phyloP scores from a whole-genome alignment of 2,113 vertebrate genomes.

The Turnix velox region DNA sequence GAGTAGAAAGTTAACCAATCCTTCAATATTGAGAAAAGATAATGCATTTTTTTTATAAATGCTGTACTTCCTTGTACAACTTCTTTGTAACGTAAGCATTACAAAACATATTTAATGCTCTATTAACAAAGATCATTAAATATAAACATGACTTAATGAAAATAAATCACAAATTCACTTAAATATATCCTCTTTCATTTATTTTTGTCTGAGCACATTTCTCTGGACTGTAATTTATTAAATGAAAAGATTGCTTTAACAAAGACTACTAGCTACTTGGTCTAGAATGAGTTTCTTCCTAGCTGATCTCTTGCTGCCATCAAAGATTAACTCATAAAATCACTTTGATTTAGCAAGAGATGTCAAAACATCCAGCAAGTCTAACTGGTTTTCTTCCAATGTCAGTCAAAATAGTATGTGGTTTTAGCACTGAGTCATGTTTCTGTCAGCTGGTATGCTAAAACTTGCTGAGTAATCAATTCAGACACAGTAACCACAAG shows the following conservation, averaged over 20 bases:
- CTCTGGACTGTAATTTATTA: not conserved
- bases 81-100: not conserved
- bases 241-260: not conserved
- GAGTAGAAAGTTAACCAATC: not conserved
- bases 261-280: not conserved
- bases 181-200: not conserved
- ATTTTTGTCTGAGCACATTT: not conserved
- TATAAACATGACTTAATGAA: not conserved
- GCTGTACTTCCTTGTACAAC: not conserved
- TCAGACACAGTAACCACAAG: not conserved
- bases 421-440: conserved; percentile 46
- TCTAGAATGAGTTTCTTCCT: not conserved
- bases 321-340: conserved; percentile 44
- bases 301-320: conserved; percentile 15
- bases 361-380: conserved; percentile 52
- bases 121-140: not conserved
- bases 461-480: conserved; percentile 38
- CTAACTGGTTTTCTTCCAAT: conserved; percentile 38
- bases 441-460: conserved; percentile 35
- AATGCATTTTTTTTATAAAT: not conserved
- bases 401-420: conserved; percentile 41
- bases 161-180: not conserved
- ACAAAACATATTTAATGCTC: not conserved
- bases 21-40: not conserved
- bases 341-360: conserved; percentile 49